A percentile compares a stretch with the other conserved stretches of the same genome.
These are phyloP conservation scores for Lithobates pipiens DNA, from an alignment of 2,797 vertebrate genomes.

Conservation along the genomic window DNA sequence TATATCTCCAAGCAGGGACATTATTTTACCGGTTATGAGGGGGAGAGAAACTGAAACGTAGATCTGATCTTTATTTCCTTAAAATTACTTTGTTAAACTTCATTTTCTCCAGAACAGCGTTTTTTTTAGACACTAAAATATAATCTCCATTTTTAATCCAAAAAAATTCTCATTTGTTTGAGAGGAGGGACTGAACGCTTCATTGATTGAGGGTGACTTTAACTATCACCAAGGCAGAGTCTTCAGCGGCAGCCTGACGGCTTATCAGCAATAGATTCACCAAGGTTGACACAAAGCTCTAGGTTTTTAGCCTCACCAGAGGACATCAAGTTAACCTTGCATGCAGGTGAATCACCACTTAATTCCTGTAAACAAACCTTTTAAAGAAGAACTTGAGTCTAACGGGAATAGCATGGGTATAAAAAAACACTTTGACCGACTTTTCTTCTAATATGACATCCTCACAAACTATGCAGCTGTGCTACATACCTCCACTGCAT, in stretches of 20 bases:
- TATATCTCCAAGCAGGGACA: slow-evolving; percentile 24
- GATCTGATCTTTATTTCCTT: slow-evolving; percentile 48
- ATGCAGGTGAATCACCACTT: slow-evolving; percentile 10
- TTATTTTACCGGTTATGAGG: slow-evolving; percentile 24
- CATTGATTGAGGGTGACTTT: slow-evolving; percentile 47
- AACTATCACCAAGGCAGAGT: slow-evolving; percentile 33
- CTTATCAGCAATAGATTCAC: slow-evolving; percentile 54
- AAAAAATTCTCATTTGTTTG: slow-evolving; percentile 12
- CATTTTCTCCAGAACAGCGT: slow-evolving; percentile 10
- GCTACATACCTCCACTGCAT: background rate
- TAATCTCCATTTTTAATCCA: slow-evolving; percentile 29
- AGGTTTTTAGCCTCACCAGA: background rate
- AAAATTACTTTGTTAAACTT: slow-evolving; percentile 56
- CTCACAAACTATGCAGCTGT: background rate
- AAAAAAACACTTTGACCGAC: background rate
- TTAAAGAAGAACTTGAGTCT: background rate
- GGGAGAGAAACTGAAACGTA: slow-evolving; percentile 26
- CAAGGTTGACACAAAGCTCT: slow-evolving; percentile 14
- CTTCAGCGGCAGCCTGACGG: slow-evolving; percentile 46
- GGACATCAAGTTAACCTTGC: slow-evolving; percentile 46
- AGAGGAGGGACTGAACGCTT: slow-evolving; percentile 13
- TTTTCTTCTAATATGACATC: background rate
- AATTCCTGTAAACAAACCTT: slow-evolving; percentile 6
- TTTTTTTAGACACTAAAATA: slow-evolving; percentile 28
- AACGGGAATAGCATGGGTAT: background rate